Percentiles rank a stretch among this genome's conserved stretches.
Evolutionary conservation across 2,888 invertebrate genomes (phyloP).

Genomic region (Oligia latruncula): DNA sequence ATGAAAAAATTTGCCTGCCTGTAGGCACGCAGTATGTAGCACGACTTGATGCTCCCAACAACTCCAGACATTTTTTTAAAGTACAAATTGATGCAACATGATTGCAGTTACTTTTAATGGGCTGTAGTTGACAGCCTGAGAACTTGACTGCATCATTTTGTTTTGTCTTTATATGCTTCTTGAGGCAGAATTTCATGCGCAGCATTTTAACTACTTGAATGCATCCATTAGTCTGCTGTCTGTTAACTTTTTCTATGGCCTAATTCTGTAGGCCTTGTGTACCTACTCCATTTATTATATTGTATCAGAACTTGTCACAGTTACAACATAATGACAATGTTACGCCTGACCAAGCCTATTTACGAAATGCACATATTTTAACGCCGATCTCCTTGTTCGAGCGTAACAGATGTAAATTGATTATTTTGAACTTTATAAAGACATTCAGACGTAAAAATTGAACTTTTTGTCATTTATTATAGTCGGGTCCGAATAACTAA

Average conservation of each 20-base stretch:
- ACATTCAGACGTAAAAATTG: constrained; percentile 24
- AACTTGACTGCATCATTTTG: constrained; percentile 32
- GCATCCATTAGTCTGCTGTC: neutral
- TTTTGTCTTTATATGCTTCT: constrained; percentile 8
- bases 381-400: constrained; percentile 61
- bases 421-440: constrained; percentile 40
- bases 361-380: constrained; percentile 81
- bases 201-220: constrained; percentile 1
- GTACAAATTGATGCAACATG: constrained; percentile 46
- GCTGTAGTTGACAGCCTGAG: constrained; percentile 26
- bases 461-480: constrained; percentile 26
- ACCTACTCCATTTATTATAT: constrained; percentile 75
- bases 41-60: constrained; percentile 45
- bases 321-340: constrained; percentile 75
- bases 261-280: constrained; percentile 80
- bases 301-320: constrained; percentile 68
- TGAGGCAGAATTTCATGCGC: neutral
- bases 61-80: constrained; percentile 37
- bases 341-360: constrained; percentile 77
- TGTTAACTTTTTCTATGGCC: constrained; percentile 57
- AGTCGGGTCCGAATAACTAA: constrained; percentile 24
- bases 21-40: constrained; percentile 65
- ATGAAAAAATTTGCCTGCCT: constrained; percentile 87
- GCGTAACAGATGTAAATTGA: constrained; percentile 70
- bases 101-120: constrained; percentile 41